Base-by-base conservation (phyloP, 2,797 vertebrate genomes). In the Sebastes hubbsi region DNA sequence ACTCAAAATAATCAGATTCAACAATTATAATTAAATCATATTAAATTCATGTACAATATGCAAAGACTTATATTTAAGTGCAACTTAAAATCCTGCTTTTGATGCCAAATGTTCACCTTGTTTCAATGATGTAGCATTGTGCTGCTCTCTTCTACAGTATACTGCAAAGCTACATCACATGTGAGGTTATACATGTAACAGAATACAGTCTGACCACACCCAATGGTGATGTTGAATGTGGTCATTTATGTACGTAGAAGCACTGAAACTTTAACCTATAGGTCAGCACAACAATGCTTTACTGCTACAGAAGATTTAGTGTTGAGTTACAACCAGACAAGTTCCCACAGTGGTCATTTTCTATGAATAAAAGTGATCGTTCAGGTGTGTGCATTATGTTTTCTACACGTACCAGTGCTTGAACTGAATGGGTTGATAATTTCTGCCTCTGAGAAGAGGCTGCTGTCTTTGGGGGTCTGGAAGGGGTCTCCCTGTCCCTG, bases 401-500 rank as follows among this genome's bases (percentile, higher is more conserved):
- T 13, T 36, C 18, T 69, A 49, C 30, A 11, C 20, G 0, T 95
- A 97, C 97, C 97, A 88, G 95, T 78, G 89, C 92, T 95, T 2
- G 95, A 90, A 69, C 91, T 94, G 89, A 97, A 97, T 2, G 94
- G 83, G 86, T 91, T 95, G 34, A 95, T 90, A 34, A 93, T 91
- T 78, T 95, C 93, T 6, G 94, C 87, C 88, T 97, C 96, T 20
- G 94, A 77, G 68, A 92, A 92, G 69, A 96, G 63, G 84, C 96
- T 96, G 91, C 87, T 95, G 84, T 96, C 95, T 52, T 95, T 96
- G 76, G 92, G 84, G 55, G 36, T 92, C 89, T 78, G 96, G 93
- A 93, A 96, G 87, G 75, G 92, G 92, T 97, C 73, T 89, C 92
- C 87, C 76, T 93, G 94, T 78, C 90, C 90, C 78, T 86, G 95